phyloP scores from a whole-genome alignment of 2,797 vertebrate species.

The Taeniopygia guttata region DNA sequence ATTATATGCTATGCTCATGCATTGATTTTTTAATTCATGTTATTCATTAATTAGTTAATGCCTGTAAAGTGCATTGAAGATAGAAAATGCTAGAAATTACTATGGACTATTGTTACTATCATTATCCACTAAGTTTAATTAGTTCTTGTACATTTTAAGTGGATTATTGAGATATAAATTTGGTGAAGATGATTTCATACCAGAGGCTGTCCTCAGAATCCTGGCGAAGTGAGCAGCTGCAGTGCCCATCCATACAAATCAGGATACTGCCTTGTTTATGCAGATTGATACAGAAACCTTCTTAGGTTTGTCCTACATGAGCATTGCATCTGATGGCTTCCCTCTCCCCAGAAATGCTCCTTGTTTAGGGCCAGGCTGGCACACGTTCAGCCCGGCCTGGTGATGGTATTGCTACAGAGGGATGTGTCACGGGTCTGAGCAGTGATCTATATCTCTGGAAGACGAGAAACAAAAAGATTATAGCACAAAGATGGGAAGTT shows the following conservation, averaged over 20 bases:
- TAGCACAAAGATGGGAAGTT: not conserved
- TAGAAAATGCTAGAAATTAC: constrained; percentile 16
- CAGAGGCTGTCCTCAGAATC: not conserved
- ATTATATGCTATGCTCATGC: constrained; percentile 23
- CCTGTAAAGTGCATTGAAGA: constrained; percentile 5
- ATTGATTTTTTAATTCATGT: constrained; percentile 55
- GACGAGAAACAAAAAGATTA: not conserved
- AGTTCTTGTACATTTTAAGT: constrained; percentile 32
- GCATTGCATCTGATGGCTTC: not conserved
- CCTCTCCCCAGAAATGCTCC: not conserved
- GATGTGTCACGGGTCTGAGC: not conserved
- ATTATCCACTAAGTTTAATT: constrained; percentile 33
- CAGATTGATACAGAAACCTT: not conserved
- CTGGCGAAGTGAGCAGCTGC: not conserved
- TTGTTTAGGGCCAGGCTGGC: not conserved
- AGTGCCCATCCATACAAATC: not conserved
- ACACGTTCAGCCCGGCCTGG: accelerated
- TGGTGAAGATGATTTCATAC: not conserved
- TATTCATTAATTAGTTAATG: constrained; percentile 55
- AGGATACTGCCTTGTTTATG: not conserved
- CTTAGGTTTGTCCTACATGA: not conserved
- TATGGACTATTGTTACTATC: not conserved
- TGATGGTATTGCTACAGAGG: not conserved
- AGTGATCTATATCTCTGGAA: not conserved
- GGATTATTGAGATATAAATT: constrained; percentile 57